Conservation (phyloP, 2,888 invertebrate species). For the Falcaria lacertinaria region DNA sequence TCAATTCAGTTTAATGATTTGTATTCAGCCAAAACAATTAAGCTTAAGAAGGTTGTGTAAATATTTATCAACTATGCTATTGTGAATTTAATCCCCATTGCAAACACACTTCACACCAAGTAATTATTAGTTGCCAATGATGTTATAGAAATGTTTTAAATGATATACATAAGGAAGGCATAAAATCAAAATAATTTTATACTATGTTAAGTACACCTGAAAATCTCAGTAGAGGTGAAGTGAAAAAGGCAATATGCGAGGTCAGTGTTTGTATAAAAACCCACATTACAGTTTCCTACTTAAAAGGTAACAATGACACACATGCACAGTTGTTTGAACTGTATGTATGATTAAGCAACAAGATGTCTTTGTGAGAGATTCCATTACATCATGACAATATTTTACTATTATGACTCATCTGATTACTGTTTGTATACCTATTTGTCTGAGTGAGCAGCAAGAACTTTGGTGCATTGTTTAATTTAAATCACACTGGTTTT, state of each 20-base stretch:
- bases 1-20: background rate
- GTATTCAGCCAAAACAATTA: background rate
- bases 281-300: constrained; percentile 1
- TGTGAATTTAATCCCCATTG: background rate
- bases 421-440: constrained; percentile 10
- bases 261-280: constrained; percentile 8
- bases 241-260: constrained; percentile 14
- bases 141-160: background rate
- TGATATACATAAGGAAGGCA: background rate
- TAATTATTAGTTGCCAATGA: background rate
- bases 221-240: constrained; percentile 13
- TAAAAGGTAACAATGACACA: background rate
- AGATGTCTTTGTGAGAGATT: constrained; percentile 7
- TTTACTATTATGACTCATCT: constrained; percentile 23
- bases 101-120: background rate
- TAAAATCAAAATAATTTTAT: background rate
- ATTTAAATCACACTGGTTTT: no score
- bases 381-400: constrained; percentile 21
- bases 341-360: background rate
- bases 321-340: background rate
- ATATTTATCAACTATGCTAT: background rate
- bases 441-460: constrained; percentile 10
- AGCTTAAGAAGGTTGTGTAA: background rate
- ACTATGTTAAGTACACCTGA: background rate
- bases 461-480: no score